Conservation (phyloP, 2,113 vertebrate species). For the Bambusicola thoracicus region DNA sequence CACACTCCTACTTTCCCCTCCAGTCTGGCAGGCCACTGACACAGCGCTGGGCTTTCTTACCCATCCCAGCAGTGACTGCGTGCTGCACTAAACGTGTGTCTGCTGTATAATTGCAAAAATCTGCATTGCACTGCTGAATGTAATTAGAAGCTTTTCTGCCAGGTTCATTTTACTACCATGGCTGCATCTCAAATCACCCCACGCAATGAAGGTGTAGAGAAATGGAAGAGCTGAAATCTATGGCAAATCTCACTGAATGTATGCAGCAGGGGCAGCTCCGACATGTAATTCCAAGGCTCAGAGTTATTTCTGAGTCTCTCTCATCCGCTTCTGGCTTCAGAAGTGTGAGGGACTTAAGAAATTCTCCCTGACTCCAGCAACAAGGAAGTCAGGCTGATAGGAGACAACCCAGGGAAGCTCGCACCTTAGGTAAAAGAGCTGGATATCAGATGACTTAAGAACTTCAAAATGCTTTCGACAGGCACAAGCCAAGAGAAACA, state of each 20-base stretch:
- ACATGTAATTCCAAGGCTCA: not conserved
- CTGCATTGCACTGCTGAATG: constrained; percentile 29
- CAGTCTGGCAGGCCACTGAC: not conserved
- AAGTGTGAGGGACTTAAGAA: not conserved
- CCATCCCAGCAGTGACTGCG: not conserved
- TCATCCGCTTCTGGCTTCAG: not conserved
- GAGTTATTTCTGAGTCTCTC: not conserved
- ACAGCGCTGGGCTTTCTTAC: not conserved
- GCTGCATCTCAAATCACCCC: constrained; percentile 40
- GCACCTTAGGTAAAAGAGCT: constrained; percentile 28
- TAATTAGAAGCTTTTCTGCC: constrained; percentile 47
- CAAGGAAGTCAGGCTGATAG: not conserved
- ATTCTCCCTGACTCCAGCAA: not conserved
- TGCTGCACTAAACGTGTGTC: constrained; percentile 21
- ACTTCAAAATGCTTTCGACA: not conserved
- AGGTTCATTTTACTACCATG: not conserved
- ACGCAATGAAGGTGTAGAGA: not conserved
- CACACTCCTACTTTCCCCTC: not conserved
- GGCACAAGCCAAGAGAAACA: not conserved
- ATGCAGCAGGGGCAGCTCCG: not conserved
- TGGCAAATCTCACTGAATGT: constrained; percentile 57
- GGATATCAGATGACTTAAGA: not conserved
- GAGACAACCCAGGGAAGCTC: not conserved
- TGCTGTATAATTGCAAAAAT: constrained; percentile 26
- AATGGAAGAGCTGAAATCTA: not conserved